A percentile compares a stretch with the other conserved stretches of the same genome.
phyloP scores from a whole-genome alignment of 2,888 invertebrate species.

The Drosophila mulleri region DNA sequence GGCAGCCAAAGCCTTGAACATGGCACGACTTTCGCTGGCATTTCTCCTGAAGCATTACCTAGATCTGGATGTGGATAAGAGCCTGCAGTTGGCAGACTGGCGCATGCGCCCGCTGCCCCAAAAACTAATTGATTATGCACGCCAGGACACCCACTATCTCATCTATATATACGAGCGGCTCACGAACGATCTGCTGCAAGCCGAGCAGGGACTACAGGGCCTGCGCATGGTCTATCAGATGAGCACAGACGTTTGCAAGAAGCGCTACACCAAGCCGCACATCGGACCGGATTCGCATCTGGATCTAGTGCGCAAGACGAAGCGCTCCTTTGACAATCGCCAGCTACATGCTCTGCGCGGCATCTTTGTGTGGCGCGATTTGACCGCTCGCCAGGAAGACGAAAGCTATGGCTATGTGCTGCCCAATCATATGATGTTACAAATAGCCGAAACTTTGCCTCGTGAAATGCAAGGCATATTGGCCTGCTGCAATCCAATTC shows the following conservation, averaged over 20 bases:
- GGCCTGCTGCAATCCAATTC: constrained; percentile 97
- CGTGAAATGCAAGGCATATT: constrained; percentile 96
- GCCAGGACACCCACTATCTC: constrained; percentile 97
- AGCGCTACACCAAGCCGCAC: constrained; percentile 92
- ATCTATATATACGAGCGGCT: constrained; percentile 94
- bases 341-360: constrained; percentile 93
- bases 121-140: constrained; percentile 93
- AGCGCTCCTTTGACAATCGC: constrained; percentile 92
- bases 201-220: constrained; percentile 88
- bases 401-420: constrained; percentile 96
- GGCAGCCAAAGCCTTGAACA: constrained; percentile 91
- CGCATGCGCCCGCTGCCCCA: constrained; percentile 94
- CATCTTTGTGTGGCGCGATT: constrained; percentile 95
- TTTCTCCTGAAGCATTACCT: constrained; percentile 93
- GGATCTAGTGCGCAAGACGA: constrained; percentile 91
- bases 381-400: constrained; percentile 93
- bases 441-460: constrained; percentile 94
- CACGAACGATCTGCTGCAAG: constrained; percentile 89
- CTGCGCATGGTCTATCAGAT: constrained; percentile 90
- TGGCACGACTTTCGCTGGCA: constrained; percentile 90
- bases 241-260: constrained; percentile 91
- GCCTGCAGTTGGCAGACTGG: constrained; percentile 98
- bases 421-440: constrained; percentile 97
- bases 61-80: constrained; percentile 92
- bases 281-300: constrained; percentile 90